Evolutionary conservation across 2,888 invertebrate species (phyloP), one percentile per base, ranked within the genome.

Genomic region (Drosophila flavopinicola): DNA sequence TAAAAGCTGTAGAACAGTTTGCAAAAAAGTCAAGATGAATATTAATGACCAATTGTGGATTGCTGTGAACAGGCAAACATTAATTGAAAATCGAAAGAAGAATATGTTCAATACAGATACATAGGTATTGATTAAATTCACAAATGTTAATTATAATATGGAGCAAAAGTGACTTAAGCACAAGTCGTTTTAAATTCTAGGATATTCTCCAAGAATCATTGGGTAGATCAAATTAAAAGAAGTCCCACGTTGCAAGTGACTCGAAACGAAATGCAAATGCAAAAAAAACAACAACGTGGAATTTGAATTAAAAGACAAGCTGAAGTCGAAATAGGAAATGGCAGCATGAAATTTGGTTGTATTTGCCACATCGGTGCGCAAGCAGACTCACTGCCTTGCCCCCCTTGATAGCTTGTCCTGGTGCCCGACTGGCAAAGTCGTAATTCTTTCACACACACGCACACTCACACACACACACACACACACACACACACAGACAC

Each of bases 321-420:
- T 54, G 32, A 63, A 61, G 57, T 49, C 69, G 72, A 71, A 71
- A 84, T 70, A 70, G 66, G 68, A 85, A 77, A 84, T 78, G 75
- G 83, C 78, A 78, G 76, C 78, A 78, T 78, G 68, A 68, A 80
- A 82, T 77, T 84, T 64, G 56, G 63, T 59, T 66, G 48, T 77
- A 7, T 83, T 66, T 61, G 56, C 64, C 53, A 66, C 59, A 63
- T 70, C 45, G 57, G 51, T 65, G 47, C 69, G 52, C 59, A 58
- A 42, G 47, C n/a, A n/a, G 44, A 38, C 39, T 47, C 49, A 42
- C 38, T 44, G 37, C 10, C 5, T 7, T 6, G 20, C 7, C 17
- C 10, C 3, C 47, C 15, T 52, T 44, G 70, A 66, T 56, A 60
- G 61, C 32, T 35, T 68, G 71, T 42, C 63, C 71, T 68, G 68